A percentile compares a stretch with the other conserved stretches of the same genome.
phyloP scores from a whole-genome alignment of 2,113 vertebrate species.

The Sylvia atricapilla region DNA sequence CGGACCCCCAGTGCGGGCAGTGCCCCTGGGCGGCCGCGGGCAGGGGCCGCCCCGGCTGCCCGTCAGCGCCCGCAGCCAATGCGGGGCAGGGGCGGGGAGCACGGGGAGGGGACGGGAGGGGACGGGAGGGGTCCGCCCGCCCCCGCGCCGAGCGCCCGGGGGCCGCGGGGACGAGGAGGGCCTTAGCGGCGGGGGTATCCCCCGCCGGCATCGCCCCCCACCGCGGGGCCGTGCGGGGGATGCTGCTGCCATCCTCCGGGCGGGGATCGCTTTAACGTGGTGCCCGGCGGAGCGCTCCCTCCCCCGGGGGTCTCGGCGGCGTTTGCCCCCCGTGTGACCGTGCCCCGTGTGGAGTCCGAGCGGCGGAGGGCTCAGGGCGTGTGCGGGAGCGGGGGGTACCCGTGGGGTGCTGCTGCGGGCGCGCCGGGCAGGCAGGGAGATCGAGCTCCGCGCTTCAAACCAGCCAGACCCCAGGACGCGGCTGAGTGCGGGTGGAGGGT shows the following conservation, averaged over 20 bases:
- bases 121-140: not conserved
- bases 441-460: not conserved
- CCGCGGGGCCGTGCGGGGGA: not conserved
- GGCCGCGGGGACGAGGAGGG: fast-evolving
- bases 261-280: not conserved
- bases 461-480: not conserved
- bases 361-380: not conserved
- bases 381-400: not conserved
- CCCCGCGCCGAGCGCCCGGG: not conserved
- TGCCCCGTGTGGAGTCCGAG: not conserved
- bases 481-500: not conserved
- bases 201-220: too few relatives aligned
- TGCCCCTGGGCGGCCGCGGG: not conserved
- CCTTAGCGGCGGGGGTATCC: fast-evolving
- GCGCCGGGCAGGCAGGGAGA: not conserved
- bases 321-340: not conserved
- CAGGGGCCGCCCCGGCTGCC: not conserved
- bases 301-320: not conserved
- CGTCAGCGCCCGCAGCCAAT: conserved; percentile 44
- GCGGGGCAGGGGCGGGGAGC: conserved; percentile 17
- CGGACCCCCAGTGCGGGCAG: not conserved
- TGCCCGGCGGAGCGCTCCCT: not conserved
- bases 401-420: not conserved
- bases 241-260: not conserved
- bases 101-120: not conserved